phyloP scores from a whole-genome alignment of 2,113 vertebrate species.

The Microcebus lehilahytsara region DNA sequence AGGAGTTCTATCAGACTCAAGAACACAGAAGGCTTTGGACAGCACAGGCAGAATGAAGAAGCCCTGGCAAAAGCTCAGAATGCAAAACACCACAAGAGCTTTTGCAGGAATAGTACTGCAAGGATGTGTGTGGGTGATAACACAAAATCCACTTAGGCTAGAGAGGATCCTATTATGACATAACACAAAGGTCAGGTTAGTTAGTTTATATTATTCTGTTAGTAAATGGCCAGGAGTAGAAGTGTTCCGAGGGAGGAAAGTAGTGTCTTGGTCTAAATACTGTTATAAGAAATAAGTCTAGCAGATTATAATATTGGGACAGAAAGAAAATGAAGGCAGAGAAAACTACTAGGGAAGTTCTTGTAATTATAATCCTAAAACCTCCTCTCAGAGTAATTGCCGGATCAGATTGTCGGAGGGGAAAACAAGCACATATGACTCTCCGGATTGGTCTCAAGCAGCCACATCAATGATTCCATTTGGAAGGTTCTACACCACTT shows the following conservation, averaged over 20 bases:
- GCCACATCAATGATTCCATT: too few species aligned
- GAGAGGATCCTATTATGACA: not conserved
- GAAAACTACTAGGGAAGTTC: not conserved
- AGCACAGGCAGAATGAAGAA: not conserved
- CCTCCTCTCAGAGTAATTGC: too few species aligned
- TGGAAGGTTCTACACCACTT: too few species aligned
- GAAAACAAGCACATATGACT: accelerated
- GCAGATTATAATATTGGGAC: not conserved
- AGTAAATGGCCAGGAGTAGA: not conserved
- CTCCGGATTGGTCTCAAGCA: accelerated
- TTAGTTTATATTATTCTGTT: not conserved
- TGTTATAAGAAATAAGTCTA: not conserved
- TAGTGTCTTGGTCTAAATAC: not conserved
- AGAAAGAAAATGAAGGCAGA: not conserved
- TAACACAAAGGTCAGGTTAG: not conserved
- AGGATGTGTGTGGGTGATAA: not conserved
- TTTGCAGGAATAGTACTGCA: not conserved
- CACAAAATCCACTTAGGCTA: not conserved
- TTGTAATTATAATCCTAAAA: not conserved
- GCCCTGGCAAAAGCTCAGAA: not conserved
- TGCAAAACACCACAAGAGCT: not conserved
- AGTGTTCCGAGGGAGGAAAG: not conserved
- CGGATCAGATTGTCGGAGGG: not conserved
- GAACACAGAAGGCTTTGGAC: not conserved
- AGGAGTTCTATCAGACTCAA: not conserved